Evolutionary conservation across 2,888 invertebrate genomes (phyloP), one percentile per base, ranked within the genome.

Genomic region (Chaitophorus viminalis): DNA sequence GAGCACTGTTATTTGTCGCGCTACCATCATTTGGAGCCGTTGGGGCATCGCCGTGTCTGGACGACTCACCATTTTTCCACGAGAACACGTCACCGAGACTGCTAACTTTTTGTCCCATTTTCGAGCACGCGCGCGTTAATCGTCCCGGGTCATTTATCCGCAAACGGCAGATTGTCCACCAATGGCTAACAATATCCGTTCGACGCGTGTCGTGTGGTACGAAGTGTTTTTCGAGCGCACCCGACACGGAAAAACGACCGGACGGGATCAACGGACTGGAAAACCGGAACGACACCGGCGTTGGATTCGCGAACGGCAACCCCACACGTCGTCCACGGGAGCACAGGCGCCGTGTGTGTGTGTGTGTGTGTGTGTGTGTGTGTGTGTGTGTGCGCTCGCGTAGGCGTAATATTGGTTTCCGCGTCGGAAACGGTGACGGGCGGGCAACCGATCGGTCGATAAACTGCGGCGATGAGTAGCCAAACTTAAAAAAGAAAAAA

Each of bases 81-180:
- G 72, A 9, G 18, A 81, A 65, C 6, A 31, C 81, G 46, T 39
- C 46, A 18, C 87, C 60, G 31, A 81, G 72, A 29, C n/a, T 87
- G 72, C 79, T 87, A 18, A 81, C n/a, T 81, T 87, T 79, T 81
- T 87, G 87, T 81, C 87, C 87, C 87, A 87, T 87, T 65, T 81
- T 70, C 21, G n/a, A n/a, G n/a, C 54, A 46, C 74, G n/a, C 29
- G 46, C 14, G n/a, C 46, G 14, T 36, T 72, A 18, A 25, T 74
- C 33, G 70, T 70, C 46, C 14, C 46, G 46, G 14, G 46, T 46
- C 70, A 70, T 70, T 29, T 70, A 70, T 29, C 3, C 29, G 17
- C n/a, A n/a, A 17, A 70, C 70, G 70, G 9, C 60, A 25, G 25
- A 25, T 25, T n/a, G 65, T n/a, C 11, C n/a, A n/a, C n/a, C 65